Base-by-base conservation (phyloP, 1,140 invertebrate genomes). In the Linepithema humile region DNA sequence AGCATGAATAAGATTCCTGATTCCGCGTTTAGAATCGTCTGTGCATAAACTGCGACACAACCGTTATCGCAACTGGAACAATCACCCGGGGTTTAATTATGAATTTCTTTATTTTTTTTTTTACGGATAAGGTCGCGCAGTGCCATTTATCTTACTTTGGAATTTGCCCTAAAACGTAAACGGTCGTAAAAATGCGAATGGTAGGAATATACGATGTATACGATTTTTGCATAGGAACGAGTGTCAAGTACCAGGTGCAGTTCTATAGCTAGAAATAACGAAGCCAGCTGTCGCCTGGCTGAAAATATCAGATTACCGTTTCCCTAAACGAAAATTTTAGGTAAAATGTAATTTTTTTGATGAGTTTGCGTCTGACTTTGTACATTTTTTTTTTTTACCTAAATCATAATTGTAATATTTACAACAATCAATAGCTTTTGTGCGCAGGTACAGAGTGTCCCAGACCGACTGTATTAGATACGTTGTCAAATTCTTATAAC, bases 1-100 rank as follows among this genome's bases (percentile, higher is more conserved):
- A 74, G 74, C 53, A 82, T 84, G 74, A 84, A 84, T 84, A 75
- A 84, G 62, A 29, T n/a, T 48, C 17, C 50, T 82, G 74, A 84
- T 84, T 82, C 55, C 50, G 55, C 53, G 59, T 83, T 72, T 77
- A 60, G 55, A 45, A 32, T 77, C 59, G 70, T 65, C 64, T 55
- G 55, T 53, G 29, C 40, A 38, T 62, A 53, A 75, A 53, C 15
- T 83, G 70, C 57, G 32, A 75, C 20, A 43, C 35, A 35, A 83
- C 57, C 35, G 45, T 83, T 83, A 83, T 77, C 82, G 17, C 53
- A 38, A 23, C 75, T 40, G 64, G 48, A 70, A 55, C 35, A 70
- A 55, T 80, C 23, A 23, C 35, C 17, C 23, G 17, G 23, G 17
- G 26, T 12, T 32, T 17, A 20, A 17, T 55, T 57, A 20, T 35